These are phyloP conservation scores for Rhinolophus ferrumequinum DNA, from an alignment of 2,113 vertebrate genomes.

Conservation along the genomic window DNA sequence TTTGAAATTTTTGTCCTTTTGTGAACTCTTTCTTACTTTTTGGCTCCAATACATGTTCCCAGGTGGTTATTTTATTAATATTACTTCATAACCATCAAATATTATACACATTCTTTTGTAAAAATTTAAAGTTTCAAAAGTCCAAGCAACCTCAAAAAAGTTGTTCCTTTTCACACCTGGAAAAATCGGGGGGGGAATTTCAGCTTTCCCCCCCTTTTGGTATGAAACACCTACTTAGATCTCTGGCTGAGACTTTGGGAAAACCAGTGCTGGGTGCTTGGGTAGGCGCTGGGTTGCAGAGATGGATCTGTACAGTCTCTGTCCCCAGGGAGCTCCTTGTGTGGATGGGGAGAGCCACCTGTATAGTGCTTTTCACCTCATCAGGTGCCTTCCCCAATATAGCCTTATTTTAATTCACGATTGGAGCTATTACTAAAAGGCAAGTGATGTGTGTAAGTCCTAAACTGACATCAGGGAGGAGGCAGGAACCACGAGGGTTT, in stretches of 20 bases:
- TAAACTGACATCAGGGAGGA: neutral
- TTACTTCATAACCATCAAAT: neutral
- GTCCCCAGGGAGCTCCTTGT: neutral
- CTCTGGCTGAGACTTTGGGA: neutral
- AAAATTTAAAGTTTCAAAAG: slow-evolving; percentile 35
- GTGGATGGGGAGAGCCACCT: neutral
- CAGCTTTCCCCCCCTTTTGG: neutral
- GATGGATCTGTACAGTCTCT: neutral
- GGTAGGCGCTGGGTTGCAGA: neutral
- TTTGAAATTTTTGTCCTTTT: neutral
- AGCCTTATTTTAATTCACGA: neutral
- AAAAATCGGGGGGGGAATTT: neutral
- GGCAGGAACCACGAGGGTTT: neutral
- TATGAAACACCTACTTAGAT: neutral
- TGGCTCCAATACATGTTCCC: neutral
- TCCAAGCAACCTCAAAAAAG: neutral
- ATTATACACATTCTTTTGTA: neutral
- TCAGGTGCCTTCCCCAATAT: neutral
- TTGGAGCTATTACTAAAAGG: neutral
- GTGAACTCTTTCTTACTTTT: neutral
- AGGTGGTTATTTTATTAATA: slow-evolving; percentile 34
- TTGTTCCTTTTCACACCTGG: slow-evolving; percentile 20
- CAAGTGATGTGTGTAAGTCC: neutral
- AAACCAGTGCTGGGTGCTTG: neutral
- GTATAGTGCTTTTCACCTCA: neutral